Evolutionary conservation across 2,888 invertebrate genomes (phyloP).

Genomic region (Lasioglossum vierecki): DNA sequence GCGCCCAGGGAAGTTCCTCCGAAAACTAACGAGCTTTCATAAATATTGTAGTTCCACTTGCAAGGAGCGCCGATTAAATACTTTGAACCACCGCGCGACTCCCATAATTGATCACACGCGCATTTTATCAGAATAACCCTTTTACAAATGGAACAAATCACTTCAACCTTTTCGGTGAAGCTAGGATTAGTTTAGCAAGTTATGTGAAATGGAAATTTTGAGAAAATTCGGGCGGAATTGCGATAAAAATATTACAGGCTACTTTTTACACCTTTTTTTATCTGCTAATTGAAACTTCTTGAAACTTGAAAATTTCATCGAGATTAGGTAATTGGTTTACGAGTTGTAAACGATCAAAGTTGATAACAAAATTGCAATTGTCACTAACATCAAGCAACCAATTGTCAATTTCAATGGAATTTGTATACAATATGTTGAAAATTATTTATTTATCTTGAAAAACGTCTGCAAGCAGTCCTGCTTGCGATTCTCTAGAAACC

Average conservation of each 20-base stretch:
- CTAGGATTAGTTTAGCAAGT: neutral
- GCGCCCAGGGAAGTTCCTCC: conserved; percentile 25
- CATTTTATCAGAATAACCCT: neutral
- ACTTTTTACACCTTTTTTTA: neutral
- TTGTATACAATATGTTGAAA: neutral
- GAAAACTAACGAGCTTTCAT: conserved; percentile 27
- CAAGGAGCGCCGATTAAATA: conserved; percentile 13
- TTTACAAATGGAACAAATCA: neutral
- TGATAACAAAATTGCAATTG: too few species aligned
- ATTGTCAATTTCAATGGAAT: neutral
- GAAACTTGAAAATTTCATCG: neutral
- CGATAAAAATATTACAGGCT: neutral
- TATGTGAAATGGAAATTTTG: neutral
- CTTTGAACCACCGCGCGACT: neutral
- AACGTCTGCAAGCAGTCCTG: too few species aligned
- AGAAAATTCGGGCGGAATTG: neutral
- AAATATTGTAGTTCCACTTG: conserved; percentile 27
- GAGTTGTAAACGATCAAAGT: neutral
- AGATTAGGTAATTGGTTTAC: neutral
- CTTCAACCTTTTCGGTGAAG: neutral
- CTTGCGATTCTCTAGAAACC: too few species aligned
- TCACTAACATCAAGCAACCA: neutral
- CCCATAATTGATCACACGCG: neutral
- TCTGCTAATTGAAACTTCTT: neutral
- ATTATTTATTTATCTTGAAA: too few species aligned